Evolutionary conservation across 2,888 invertebrate species (phyloP).

Genomic region (Mesoligia furuncula): DNA sequence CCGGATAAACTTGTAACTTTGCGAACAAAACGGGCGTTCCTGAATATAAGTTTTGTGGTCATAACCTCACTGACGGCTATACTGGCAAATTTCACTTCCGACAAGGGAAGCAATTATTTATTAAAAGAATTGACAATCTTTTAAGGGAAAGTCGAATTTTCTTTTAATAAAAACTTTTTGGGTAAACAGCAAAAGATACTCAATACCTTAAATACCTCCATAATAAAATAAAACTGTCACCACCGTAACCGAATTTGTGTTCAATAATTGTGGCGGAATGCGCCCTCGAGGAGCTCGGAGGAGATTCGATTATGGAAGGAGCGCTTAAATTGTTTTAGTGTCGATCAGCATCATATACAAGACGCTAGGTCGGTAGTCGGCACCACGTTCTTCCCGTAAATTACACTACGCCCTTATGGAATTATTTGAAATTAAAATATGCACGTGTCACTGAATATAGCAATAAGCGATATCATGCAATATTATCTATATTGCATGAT

Average conservation of each 20-base stretch:
- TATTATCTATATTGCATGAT: not conserved
- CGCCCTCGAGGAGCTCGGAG: conserved; percentile 73
- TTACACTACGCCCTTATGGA: conserved; percentile 21
- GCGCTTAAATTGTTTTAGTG: conserved; percentile 86
- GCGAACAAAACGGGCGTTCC: not conserved
- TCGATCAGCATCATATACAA: conserved; percentile 74
- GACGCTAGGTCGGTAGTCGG: conserved; percentile 40
- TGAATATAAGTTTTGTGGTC: not conserved
- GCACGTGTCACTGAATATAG: not conserved
- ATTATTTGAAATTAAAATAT: conserved; percentile 4
- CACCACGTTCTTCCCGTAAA: conserved; percentile 21
- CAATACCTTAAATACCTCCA: conserved; percentile 48
- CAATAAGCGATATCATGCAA: too few species aligned
- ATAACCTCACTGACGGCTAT: not conserved
- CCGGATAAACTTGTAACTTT: conserved; percentile 4
- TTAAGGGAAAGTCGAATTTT: conserved; percentile 15
- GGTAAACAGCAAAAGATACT: conserved; percentile 30
- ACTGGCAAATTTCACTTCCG: not conserved
- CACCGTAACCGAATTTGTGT: conserved; percentile 79
- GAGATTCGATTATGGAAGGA: conserved; percentile 82
- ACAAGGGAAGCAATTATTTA: not conserved
- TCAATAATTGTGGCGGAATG: conserved; percentile 84
- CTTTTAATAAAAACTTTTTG: not conserved
- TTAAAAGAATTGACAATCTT: conserved; percentile 11
- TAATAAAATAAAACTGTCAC: conserved; percentile 68